Percentiles rank a stretch among this genome's conserved stretches.
Conservation (phyloP, 30 jellyfish, hydroid and myxozoan species). For the Hydractinia symbiolongicarpus region DNA sequence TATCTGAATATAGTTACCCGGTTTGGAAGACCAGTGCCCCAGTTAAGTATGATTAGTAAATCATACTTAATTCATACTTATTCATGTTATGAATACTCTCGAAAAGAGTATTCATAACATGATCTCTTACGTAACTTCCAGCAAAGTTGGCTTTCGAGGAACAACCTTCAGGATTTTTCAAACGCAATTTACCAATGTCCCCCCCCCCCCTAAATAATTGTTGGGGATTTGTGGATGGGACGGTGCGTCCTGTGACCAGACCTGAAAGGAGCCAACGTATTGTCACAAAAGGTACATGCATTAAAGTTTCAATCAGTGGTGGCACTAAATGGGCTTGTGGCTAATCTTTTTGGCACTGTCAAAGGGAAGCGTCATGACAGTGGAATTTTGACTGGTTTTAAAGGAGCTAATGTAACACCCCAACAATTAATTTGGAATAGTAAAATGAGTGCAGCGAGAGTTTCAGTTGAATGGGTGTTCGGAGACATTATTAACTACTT, state of each 20-base stretch:
- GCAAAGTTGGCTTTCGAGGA: not conserved
- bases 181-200: not conserved
- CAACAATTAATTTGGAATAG: conserved; percentile 35
- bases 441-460: conserved; percentile 55
- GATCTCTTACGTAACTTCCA: not conserved
- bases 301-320: no score
- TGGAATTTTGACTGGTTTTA: conserved; percentile 38
- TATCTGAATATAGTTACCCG: not conserved
- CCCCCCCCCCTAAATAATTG: not conserved
- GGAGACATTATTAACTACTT: conserved; percentile 66
- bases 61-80: no score
- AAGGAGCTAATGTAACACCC: conserved; percentile 26
- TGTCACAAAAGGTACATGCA: not conserved
- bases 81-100: not conserved
- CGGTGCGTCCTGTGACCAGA: conserved; percentile 14
- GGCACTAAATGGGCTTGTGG: no score
- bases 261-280: not conserved
- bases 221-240: conserved; percentile 6
- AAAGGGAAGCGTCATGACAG: not conserved
- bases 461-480: conserved; percentile 68
- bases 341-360: no score
- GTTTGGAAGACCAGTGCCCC: conserved; percentile 19
- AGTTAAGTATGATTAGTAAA: conserved; percentile 1
- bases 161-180: not conserved
- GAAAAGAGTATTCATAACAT: not conserved